Base-by-base conservation (phyloP, 1,140 invertebrate genomes). In the Acromyrmex charruanus region DNA sequence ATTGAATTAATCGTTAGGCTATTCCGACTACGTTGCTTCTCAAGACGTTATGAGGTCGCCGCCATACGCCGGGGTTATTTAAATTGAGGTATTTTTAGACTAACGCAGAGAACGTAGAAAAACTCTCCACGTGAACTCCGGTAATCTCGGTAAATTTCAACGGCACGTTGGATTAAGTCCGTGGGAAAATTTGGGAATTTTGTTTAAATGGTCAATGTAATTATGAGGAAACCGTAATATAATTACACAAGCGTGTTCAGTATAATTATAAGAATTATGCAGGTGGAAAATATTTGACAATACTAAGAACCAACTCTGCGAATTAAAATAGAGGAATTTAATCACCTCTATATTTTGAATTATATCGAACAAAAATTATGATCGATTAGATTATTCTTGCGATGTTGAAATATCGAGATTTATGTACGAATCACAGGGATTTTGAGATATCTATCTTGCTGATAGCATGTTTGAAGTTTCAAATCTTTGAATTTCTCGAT, bases 1-100 rank as follows among this genome's bases (percentile, higher is more conserved):
- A 72, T 82, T 59, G 80, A 74, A 82, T 82, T 72, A 82, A 82
- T 82, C 80, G 68, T 72, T 74, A 59, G 53, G 25, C 68, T 44
- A 59, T 58, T 72, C 53, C 35, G 21, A 44, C 39, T 31, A 31
- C 12, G 35, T 44, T 53, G 66, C 18, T 74, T 4, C 39, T 44
- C 68, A 69, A 75, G 69, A 51, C 25, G 39, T 75, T 49, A 14
- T 44, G 28, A 28, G 31, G 25, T 49, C 12, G 12, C 53, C 21
- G 31, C 12, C 65, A 21, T n/a, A 66, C n/a, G 49, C 49, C 3
- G 2, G 25, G 55, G 18, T 82, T 74, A 75, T 84, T 84, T 75
- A 61, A 59, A 82, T 58, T 31, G 35, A 31, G 5, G 7, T 66
- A 74, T 21, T 74, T 61, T 61, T 61, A n/a, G 14, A 49, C 14